Percentiles rank a stretch among this genome's conserved stretches.
Evolutionary conservation across 2,797 vertebrate genomes (phyloP).

Genomic region (Cottoperca gobio): DNA sequence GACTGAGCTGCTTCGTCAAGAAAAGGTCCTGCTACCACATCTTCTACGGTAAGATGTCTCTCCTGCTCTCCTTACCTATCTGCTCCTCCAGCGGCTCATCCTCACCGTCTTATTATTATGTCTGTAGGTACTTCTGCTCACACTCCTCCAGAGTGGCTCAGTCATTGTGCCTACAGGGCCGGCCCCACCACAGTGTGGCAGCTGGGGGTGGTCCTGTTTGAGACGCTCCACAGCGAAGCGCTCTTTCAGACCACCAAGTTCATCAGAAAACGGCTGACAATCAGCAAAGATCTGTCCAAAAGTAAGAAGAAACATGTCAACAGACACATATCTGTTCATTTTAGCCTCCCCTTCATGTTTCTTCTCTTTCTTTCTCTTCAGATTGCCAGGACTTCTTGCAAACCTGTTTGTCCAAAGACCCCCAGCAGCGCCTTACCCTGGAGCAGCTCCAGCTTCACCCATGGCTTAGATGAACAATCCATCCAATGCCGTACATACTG

Average conservation of each 20-base stretch:
- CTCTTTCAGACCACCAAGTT: background rate
- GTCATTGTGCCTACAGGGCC: fast-evolving
- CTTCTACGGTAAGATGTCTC: slow-evolving; percentile 5
- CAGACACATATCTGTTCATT: background rate
- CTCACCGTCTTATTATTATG: background rate
- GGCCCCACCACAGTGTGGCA: slow-evolving; percentile 45
- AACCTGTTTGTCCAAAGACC: background rate
- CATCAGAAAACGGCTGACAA: background rate
- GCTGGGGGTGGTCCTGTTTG: slow-evolving; percentile 25
- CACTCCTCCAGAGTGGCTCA: slow-evolving; percentile 25
- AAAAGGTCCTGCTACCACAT: background rate
- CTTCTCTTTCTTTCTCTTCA: background rate
- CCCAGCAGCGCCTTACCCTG: background rate
- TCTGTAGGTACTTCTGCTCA: background rate
- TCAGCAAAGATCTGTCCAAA: background rate
- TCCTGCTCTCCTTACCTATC: background rate
- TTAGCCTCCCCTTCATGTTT: background rate
- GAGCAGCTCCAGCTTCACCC: background rate
- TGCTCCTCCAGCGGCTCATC: background rate
- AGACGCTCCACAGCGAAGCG: background rate
- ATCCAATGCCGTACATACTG: too few relatives aligned
- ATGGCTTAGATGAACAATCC: background rate
- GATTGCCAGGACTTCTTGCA: background rate
- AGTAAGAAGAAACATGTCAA: background rate
- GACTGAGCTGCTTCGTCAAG: slow-evolving; percentile 24